These are phyloP conservation scores for Tachina grossa DNA, from an alignment of 2,888 invertebrate genomes.

Conservation along the genomic window DNA sequence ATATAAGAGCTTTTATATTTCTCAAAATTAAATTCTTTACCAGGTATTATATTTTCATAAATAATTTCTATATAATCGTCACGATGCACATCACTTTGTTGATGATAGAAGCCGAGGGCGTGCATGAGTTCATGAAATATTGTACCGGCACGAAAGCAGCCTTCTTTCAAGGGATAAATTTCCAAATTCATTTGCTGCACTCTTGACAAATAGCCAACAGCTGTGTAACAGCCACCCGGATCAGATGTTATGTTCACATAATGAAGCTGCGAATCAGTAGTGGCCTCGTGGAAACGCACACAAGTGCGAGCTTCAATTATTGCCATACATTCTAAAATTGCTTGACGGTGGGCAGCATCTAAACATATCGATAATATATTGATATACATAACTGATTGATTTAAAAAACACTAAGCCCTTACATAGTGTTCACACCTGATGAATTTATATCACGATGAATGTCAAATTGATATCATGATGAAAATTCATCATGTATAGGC, in stretches of 20 bases:
- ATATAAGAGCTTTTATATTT: constrained; percentile 85
- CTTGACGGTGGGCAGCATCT: constrained; percentile 83
- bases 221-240: constrained; percentile 89
- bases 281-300: constrained; percentile 86
- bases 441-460: too few species aligned
- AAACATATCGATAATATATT: background rate
- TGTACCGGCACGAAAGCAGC: constrained; percentile 83
- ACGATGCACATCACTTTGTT: constrained; percentile 89
- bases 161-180: constrained; percentile 77
- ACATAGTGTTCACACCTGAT: too few species aligned
- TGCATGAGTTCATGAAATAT: constrained; percentile 91
- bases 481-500: too few species aligned
- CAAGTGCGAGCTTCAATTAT: constrained; percentile 89
- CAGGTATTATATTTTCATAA: constrained; percentile 83
- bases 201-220: constrained; percentile 86
- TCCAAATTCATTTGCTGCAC: constrained; percentile 79
- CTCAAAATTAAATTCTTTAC: constrained; percentile 87
- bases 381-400: too few species aligned
- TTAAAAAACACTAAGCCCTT: too few species aligned
- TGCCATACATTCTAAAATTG: constrained; percentile 87
- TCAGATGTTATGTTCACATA: constrained; percentile 77
- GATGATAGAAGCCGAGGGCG: constrained; percentile 90
- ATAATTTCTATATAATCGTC: constrained; percentile 87
- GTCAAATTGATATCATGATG: too few species aligned
- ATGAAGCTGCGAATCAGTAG: constrained; percentile 78